Percentiles rank a stretch among this genome's conserved stretches.
phyloP scores from a whole-genome alignment of 1,140 invertebrate species.

The Cotesia chilonis region DNA sequence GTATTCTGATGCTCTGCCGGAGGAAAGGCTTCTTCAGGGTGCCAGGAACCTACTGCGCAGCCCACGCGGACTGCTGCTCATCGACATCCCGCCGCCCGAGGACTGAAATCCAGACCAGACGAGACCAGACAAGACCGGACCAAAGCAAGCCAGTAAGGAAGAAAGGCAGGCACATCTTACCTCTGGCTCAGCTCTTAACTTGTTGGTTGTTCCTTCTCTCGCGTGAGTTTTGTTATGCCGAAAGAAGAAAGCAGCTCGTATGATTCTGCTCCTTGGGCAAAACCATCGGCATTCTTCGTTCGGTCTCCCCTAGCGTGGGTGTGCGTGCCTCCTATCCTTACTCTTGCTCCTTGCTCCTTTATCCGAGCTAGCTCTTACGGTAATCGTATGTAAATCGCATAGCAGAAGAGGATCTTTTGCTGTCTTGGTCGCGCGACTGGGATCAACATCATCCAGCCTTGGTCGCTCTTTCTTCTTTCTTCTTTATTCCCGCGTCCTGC shows the following conservation, averaged over 20 bases:
- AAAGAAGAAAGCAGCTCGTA: neutral
- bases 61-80: constrained; percentile 62
- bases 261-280: too few species aligned
- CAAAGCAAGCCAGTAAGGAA: too few species aligned
- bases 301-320: constrained; percentile 56
- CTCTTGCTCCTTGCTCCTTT: too few species aligned
- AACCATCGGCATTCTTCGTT: constrained; percentile 19
- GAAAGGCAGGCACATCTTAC: neutral
- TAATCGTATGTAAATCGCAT: constrained; percentile 67
- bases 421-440: constrained; percentile 51
- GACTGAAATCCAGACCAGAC: constrained; percentile 41
- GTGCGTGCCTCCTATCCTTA: constrained; percentile 53
- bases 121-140: neutral
- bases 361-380: constrained; percentile 45
- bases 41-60: constrained; percentile 62
- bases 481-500: constrained; percentile 1
- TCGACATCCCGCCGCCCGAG: constrained; percentile 58
- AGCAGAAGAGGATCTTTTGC: constrained; percentile 47
- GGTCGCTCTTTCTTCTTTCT: constrained; percentile 12
- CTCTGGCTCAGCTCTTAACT: too few species aligned
- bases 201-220: constrained; percentile 6
- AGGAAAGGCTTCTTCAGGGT: constrained; percentile 65
- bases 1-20: constrained; percentile 53
- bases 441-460: constrained; percentile 18
- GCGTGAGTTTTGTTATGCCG: constrained; percentile 1